phyloP scores from a whole-genome alignment of 1,140 invertebrate genomes.

The Caenorhabditis inopinata region DNA sequence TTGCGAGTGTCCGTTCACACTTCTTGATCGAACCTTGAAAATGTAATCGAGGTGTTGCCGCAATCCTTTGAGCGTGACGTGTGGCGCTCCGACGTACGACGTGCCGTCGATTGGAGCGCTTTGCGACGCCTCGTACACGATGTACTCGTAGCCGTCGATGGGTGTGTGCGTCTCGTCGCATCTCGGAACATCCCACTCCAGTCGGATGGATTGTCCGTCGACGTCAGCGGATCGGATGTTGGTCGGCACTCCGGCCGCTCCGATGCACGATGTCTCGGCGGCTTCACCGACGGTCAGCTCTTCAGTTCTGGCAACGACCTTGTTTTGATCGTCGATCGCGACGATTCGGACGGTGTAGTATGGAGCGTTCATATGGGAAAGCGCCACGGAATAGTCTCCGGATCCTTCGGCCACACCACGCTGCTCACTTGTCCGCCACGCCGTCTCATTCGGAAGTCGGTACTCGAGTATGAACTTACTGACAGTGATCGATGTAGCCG shows the following conservation, averaged over 20 bases:
- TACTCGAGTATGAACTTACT: slow-evolving; percentile 59
- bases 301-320: slow-evolving; percentile 57
- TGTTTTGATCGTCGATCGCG: slow-evolving; percentile 51
- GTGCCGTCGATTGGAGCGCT: slow-evolving; percentile 52
- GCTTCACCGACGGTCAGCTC: slow-evolving; percentile 53
- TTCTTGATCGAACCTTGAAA: slow-evolving; percentile 58
- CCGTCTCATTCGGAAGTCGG: slow-evolving; percentile 59
- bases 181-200: slow-evolving; percentile 55
- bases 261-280: slow-evolving; percentile 47
- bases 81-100: slow-evolving; percentile 54
- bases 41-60: slow-evolving; percentile 51
- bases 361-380: slow-evolving; percentile 38
- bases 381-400: slow-evolving; percentile 34
- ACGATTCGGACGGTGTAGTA: slow-evolving; percentile 61
- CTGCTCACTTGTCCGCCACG: slow-evolving; percentile 57
- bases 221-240: slow-evolving; percentile 50
- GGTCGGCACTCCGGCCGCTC: slow-evolving; percentile 52
- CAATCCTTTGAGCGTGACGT: slow-evolving; percentile 58
- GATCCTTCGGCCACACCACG: slow-evolving; percentile 40
- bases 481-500: slow-evolving; percentile 17
- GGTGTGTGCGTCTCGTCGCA: slow-evolving; percentile 56
- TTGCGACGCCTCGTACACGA: slow-evolving; percentile 48
- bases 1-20: slow-evolving; percentile 60
- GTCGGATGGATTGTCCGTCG: slow-evolving; percentile 27
- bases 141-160: slow-evolving; percentile 63